Conservation (phyloP, 2,888 invertebrate species). For the Lithodes maja region DNA sequence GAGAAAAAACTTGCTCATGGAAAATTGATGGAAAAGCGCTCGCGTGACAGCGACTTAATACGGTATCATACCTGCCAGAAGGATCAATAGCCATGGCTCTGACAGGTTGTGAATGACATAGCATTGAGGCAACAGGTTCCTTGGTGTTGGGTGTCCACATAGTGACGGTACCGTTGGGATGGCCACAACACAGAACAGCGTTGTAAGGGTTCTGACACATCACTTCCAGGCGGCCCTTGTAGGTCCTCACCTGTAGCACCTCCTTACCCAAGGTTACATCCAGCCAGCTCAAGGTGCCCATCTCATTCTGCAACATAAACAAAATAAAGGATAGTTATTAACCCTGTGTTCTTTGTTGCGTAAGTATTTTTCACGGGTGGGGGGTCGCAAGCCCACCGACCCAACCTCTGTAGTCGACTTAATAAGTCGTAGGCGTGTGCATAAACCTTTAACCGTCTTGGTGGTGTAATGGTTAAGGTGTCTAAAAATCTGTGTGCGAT, state of each 20-base stretch:
- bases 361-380: too few species aligned
- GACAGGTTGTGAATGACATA: constrained; percentile 90
- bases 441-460: too few species aligned
- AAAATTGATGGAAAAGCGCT: too few species aligned
- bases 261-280: constrained; percentile 96
- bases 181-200: constrained; percentile 92
- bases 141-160: constrained; percentile 95
- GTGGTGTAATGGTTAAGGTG: too few species aligned
- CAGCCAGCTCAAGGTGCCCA: constrained; percentile 91
- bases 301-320: constrained; percentile 73
- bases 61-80: constrained; percentile 82
- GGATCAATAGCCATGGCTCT: constrained; percentile 88
- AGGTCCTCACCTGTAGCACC: constrained; percentile 85
- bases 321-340: too few species aligned
- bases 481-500: too few species aligned
- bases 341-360: too few species aligned
- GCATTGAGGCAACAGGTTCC: constrained; percentile 90
- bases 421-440: too few species aligned
- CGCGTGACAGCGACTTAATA: too few species aligned
- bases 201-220: constrained; percentile 97
- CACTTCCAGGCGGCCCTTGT: constrained; percentile 84
- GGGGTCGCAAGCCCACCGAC: too few species aligned
- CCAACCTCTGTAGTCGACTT: too few species aligned
- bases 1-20: too few species aligned
- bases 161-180: constrained; percentile 89